Percentiles rank a stretch among this genome's conserved stretches.
Conservation (phyloP, 2,797 vertebrate species). For the Neostethus bicornis region DNA sequence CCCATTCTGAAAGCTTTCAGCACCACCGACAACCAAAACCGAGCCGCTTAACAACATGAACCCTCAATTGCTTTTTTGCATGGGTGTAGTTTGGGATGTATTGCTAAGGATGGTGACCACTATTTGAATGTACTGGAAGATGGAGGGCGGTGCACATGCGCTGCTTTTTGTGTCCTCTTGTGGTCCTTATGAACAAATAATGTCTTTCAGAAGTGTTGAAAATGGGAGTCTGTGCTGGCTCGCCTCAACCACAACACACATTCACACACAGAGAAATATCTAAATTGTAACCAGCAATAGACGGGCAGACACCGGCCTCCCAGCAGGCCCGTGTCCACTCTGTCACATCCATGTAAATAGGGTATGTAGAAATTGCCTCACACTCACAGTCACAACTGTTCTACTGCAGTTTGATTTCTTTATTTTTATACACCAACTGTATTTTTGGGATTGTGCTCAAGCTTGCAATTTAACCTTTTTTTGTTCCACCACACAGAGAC, state of each 20-base stretch:
- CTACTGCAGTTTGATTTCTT: slow-evolving; percentile 69
- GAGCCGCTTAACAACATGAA: slow-evolving; percentile 65
- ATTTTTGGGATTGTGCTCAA: slow-evolving; percentile 51
- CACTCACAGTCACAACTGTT: slow-evolving; percentile 65
- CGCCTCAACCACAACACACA: slow-evolving; percentile 34
- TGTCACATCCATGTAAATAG: slow-evolving; percentile 75
- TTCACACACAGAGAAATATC: slow-evolving; percentile 52
- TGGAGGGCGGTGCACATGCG: slow-evolving; percentile 31
- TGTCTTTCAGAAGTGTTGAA: slow-evolving; percentile 39
- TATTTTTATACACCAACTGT: slow-evolving; percentile 74
- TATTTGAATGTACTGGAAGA: slow-evolving; percentile 69
- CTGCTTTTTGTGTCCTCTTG: slow-evolving; percentile 36
- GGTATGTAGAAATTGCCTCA: slow-evolving; percentile 63
- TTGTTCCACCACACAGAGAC: slow-evolving; percentile 33
- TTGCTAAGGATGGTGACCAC: slow-evolving; percentile 54
- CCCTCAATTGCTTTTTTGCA: slow-evolving; percentile 65
- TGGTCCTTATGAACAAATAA: slow-evolving; percentile 31
- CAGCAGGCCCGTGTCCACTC: slow-evolving; percentile 60
- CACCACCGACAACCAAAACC: slow-evolving; percentile 68
- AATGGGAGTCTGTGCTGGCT: slow-evolving; percentile 60
- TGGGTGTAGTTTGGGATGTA: slow-evolving; percentile 29
- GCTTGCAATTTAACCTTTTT: slow-evolving; percentile 37
- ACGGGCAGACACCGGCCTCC: slow-evolving; percentile 56
- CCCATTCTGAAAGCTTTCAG: slow-evolving; percentile 56
- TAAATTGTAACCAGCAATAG: slow-evolving; percentile 82